These are phyloP conservation scores for Hipposideros armiger DNA, from an alignment of 2,113 vertebrate species.

Conservation along the genomic window DNA sequence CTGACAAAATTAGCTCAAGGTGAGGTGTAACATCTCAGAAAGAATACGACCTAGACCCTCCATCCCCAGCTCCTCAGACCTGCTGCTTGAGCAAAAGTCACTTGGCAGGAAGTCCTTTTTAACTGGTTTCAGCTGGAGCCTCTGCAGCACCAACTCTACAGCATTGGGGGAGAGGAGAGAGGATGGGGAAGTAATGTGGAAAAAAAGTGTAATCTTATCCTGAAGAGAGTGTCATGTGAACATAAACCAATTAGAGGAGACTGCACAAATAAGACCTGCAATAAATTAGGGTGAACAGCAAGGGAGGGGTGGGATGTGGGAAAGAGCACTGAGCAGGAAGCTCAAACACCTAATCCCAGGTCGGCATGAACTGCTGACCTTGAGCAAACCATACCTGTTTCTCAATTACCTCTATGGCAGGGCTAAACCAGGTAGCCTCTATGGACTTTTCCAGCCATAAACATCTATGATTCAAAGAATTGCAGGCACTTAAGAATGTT, in stretches of 20 bases:
- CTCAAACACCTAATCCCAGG: not conserved
- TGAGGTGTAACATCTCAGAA: not conserved
- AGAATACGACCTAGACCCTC: not conserved
- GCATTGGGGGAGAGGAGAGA: not conserved
- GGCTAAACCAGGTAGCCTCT: not conserved
- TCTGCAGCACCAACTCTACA: not conserved
- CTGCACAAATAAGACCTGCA: not conserved
- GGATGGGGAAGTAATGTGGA: not conserved
- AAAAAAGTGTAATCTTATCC: conserved; percentile 51
- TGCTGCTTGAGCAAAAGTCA: not conserved
- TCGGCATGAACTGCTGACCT: not conserved
- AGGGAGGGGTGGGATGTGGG: not conserved
- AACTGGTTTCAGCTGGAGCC: conserved; percentile 24
- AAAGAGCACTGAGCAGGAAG: not conserved
- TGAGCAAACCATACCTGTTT: not conserved
- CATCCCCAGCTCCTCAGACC: not conserved
- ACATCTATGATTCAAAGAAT: not conserved
- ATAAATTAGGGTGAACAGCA: not conserved
- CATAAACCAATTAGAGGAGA: not conserved
- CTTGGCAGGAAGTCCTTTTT: conserved; percentile 36
- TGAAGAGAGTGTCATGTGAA: not conserved
- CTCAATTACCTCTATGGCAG: not conserved
- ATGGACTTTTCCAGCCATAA: not conserved
- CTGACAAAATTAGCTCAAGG: not conserved
- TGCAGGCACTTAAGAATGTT: not conserved